Evolutionary conservation across 2,888 invertebrate genomes (phyloP).

Genomic region (Thyatira batis): DNA sequence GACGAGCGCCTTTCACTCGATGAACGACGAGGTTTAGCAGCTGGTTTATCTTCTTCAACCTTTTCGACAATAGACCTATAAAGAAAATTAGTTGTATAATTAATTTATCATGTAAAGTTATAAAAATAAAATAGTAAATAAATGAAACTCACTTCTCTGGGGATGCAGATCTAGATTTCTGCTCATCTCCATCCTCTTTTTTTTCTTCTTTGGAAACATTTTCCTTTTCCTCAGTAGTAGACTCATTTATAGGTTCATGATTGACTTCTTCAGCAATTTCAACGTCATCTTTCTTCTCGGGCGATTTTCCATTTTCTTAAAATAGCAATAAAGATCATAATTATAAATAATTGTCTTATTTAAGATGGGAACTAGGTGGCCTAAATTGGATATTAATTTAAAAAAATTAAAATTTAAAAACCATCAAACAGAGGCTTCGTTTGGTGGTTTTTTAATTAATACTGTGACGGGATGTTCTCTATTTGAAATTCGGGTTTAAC

Average conservation of each 20-base stretch:
- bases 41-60: constrained; percentile 56
- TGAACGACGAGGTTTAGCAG: constrained; percentile 60
- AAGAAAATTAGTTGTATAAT: too few species aligned
- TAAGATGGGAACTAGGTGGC: too few species aligned
- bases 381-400: too few species aligned
- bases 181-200: constrained; percentile 46
- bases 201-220: constrained; percentile 53
- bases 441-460: too few species aligned
- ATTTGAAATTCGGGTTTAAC: too few species aligned
- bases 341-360: too few species aligned
- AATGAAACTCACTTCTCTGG: constrained; percentile 59
- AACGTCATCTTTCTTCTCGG: constrained; percentile 65
- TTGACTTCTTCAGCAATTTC: constrained; percentile 67
- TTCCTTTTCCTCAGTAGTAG: constrained; percentile 64
- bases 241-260: constrained; percentile 46
- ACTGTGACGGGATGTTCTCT: too few species aligned
- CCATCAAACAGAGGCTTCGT: too few species aligned
- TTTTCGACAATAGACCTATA: constrained; percentile 56
- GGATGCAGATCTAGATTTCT: constrained; percentile 71
- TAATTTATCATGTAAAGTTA: constrained; percentile 1
- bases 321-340: background rate
- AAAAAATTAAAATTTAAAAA: too few species aligned
- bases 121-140: background rate
- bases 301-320: constrained; percentile 75
- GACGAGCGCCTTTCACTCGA: constrained; percentile 69